These are phyloP conservation scores for Teleogryllus occipitalis DNA, from an alignment of 1,140 invertebrate species.

Conservation along the genomic window DNA sequence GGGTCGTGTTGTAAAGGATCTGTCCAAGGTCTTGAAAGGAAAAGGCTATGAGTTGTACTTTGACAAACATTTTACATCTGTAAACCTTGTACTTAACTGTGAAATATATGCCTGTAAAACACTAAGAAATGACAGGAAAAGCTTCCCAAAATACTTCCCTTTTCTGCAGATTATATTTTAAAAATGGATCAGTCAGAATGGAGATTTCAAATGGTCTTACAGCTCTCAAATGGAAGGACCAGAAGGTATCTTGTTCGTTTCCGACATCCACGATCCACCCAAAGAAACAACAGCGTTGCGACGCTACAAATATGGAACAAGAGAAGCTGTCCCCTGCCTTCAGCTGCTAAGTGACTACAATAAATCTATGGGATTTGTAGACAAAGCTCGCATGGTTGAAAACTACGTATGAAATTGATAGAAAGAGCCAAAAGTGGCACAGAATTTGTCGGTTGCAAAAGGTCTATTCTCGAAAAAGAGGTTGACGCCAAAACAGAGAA, in stretches of 20 bases:
- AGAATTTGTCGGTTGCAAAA: slow-evolving; percentile 12
- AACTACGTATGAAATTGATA: slow-evolving; percentile 19
- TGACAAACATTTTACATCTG: slow-evolving; percentile 27
- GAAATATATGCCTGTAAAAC: slow-evolving; percentile 16
- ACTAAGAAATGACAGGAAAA: slow-evolving; percentile 2
- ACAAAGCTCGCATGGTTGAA: slow-evolving; percentile 19
- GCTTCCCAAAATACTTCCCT: slow-evolving; percentile 16
- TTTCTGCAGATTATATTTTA: background rate
- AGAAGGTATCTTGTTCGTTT: slow-evolving; percentile 34
- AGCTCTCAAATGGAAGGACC: slow-evolving; percentile 37
- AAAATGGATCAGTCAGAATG: slow-evolving; percentile 13
- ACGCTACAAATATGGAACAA: slow-evolving; percentile 12
- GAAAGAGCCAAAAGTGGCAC: slow-evolving; percentile 17
- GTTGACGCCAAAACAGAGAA: background rate
- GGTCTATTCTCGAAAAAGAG: background rate
- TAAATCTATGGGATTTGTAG: slow-evolving; percentile 27
- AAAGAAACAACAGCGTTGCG: background rate
- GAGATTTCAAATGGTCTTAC: slow-evolving; percentile 32
- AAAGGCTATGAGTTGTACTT: slow-evolving; percentile 31
- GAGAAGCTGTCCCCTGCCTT: slow-evolving; percentile 6
- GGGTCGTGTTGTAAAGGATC: slow-evolving; percentile 31
- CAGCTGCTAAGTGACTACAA: slow-evolving; percentile 29
- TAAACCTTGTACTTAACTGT: background rate
- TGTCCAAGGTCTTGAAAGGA: slow-evolving; percentile 28
- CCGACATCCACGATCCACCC: slow-evolving; percentile 31